Evolutionary conservation across 2,888 invertebrate species (phyloP).

Genomic region (Troglohyphantes excavatus): DNA sequence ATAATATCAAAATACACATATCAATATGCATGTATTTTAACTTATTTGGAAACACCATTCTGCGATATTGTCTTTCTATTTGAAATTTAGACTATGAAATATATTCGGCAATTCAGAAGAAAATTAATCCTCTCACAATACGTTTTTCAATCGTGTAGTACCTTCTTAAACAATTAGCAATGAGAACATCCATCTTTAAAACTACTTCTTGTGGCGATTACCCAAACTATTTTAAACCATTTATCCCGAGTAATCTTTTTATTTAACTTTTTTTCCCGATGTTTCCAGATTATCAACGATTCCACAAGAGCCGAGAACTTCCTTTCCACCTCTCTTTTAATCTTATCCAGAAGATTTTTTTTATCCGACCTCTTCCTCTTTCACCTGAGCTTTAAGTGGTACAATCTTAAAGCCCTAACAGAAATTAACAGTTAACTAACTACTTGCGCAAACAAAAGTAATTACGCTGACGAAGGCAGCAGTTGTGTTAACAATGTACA

Average conservation of each 20-base stretch:
- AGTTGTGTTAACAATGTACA: slow-evolving; percentile 67
- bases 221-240: slow-evolving; percentile 10
- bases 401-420: slow-evolving; percentile 65
- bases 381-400: slow-evolving; percentile 23
- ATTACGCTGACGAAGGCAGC: slow-evolving; percentile 67
- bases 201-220: slow-evolving; percentile 28
- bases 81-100: no score
- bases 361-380: background rate
- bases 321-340: slow-evolving; percentile 31
- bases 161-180: slow-evolving; percentile 15
- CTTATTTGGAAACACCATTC: no score
- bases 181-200: background rate
- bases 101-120: background rate
- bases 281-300: slow-evolving; percentile 37
- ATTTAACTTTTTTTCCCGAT: background rate
- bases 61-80: no score
- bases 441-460: slow-evolving; percentile 73
- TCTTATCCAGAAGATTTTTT: slow-evolving; percentile 45
- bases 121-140: background rate
- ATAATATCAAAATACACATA: no score
- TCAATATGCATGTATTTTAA: no score
- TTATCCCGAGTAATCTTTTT: slow-evolving; percentile 33
- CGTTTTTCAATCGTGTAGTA: background rate
- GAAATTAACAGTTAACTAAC: slow-evolving; percentile 74
- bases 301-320: background rate